Evolutionary conservation across 2,797 vertebrate species (phyloP).

Genomic region (Mico argentatus): DNA sequence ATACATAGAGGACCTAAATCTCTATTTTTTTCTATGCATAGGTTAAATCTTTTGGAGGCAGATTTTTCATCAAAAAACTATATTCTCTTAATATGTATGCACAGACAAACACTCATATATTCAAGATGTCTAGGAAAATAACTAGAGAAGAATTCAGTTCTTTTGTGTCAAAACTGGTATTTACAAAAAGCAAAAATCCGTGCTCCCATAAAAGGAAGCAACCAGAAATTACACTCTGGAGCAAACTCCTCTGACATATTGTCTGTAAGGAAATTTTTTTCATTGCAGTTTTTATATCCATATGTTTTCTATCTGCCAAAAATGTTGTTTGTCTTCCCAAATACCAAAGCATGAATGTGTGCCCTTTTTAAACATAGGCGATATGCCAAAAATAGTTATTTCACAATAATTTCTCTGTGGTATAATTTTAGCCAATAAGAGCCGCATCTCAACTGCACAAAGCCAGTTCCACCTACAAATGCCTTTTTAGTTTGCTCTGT

Average conservation of each 20-base stretch:
- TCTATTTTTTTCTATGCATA: not conserved
- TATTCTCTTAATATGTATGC: not conserved
- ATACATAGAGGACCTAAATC: not conserved
- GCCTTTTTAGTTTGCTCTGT: slow-evolving; percentile 13
- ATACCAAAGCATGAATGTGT: not conserved
- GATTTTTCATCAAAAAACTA: not conserved
- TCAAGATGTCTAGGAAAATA: not conserved
- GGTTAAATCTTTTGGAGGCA: not conserved
- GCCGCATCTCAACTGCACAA: not conserved
- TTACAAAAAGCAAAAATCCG: not conserved
- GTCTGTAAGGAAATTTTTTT: not conserved
- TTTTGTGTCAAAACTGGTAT: not conserved
- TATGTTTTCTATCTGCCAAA: not conserved
- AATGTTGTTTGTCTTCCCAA: not conserved
- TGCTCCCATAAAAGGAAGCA: not conserved
- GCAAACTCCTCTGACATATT: not conserved
- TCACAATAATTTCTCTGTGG: not conserved
- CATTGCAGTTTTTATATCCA: not conserved
- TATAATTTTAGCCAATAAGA: slow-evolving; percentile 24
- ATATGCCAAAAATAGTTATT: not conserved
- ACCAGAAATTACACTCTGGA: not conserved
- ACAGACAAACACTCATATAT: not conserved
- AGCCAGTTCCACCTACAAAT: slow-evolving; percentile 4
- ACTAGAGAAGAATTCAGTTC: not conserved
- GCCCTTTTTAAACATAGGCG: not conserved